Conservation (phyloP, 2,888 invertebrate species). For the Archaeoteleia sp. region DNA sequence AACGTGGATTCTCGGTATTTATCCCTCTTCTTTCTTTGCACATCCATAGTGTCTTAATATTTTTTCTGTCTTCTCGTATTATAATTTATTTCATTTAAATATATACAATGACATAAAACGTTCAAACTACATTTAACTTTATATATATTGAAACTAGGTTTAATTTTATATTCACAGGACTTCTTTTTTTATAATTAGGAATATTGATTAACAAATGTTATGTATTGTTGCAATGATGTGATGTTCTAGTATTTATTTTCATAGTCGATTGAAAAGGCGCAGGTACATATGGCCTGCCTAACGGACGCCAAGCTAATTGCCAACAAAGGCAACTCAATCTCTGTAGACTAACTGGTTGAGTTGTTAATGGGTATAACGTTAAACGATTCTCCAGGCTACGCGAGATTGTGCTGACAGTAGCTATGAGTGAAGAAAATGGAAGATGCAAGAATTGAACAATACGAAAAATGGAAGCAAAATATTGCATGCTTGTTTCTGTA, state of each 20-base stretch:
- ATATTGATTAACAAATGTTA: too few relatives aligned
- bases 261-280: conserved; percentile 69
- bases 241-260: conserved; percentile 59
- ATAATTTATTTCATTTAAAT: conserved; percentile 16
- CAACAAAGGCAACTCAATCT: conserved; percentile 70
- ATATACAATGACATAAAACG: too few relatives aligned
- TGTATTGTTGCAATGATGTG: too few relatives aligned
- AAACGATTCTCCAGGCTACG: conserved; percentile 46
- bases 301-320: conserved; percentile 62
- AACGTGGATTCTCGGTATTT: conserved; percentile 62
- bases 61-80: conserved; percentile 40
- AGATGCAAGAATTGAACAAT: too few relatives aligned
- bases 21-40: conserved; percentile 18
- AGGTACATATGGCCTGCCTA: conserved; percentile 49
- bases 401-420: conserved; percentile 11
- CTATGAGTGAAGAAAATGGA: too few relatives aligned
- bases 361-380: conserved; percentile 62
- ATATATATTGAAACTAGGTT: too few relatives aligned
- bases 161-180: too few relatives aligned
- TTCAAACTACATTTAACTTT: too few relatives aligned
- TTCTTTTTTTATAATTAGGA: too few relatives aligned
- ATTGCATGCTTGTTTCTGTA: too few relatives aligned
- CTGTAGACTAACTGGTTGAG: conserved; percentile 63
- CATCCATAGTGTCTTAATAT: conserved; percentile 45
- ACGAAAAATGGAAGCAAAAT: too few relatives aligned